Base-by-base conservation (phyloP, 1,140 invertebrate species). In the Conus ventricosus region DNA sequence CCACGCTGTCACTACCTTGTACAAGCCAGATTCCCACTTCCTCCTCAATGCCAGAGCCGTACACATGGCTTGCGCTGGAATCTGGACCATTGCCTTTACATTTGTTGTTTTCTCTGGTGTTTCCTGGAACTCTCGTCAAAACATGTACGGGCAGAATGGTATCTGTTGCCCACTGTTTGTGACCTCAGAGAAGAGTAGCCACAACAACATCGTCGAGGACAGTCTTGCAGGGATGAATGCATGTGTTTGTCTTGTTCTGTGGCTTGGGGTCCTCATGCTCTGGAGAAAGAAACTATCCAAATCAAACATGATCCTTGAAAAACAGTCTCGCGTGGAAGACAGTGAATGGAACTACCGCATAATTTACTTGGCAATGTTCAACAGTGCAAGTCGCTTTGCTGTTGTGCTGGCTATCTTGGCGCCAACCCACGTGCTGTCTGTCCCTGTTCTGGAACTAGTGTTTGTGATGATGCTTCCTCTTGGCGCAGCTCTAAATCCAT, bases 1-100 rank as follows among this genome's bases (percentile, higher is more conserved):
- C 6, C 93, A 94, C 71, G 39, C 92, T 27, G 90, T 91, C 78
- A 53, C 93, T 2, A 83, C 84, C 7, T 88, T 94, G 8, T 89
- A 91, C 11, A 92, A 88, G 86, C 92, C 91, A 25, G 92, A 92
- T 15, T 27, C 54, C 0, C 25, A 60, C 81, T 53, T 85, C 4
- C 63, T 75, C 1, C 11, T 89, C n/a, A 53, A 67, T 10, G 23
- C 8, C 23, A 7, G 23, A 55, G 7, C n/a, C 2, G 39, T 82
- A 5, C 57, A 57, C 10, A 2, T 86, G 17, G 55, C 27, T 10
- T 80, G 84, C 51, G 76, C 23, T 25, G 10, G 57, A 11, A 54
- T 51, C 0, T 89, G 88, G 88, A 5, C 13, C 39, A 3, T 82
- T 8, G 76, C 71, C 4, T 13, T 80, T 10, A 27, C n/a, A 13